phyloP scores from a whole-genome alignment of 2,888 invertebrate species.

The Hoplodrina ambigua region DNA sequence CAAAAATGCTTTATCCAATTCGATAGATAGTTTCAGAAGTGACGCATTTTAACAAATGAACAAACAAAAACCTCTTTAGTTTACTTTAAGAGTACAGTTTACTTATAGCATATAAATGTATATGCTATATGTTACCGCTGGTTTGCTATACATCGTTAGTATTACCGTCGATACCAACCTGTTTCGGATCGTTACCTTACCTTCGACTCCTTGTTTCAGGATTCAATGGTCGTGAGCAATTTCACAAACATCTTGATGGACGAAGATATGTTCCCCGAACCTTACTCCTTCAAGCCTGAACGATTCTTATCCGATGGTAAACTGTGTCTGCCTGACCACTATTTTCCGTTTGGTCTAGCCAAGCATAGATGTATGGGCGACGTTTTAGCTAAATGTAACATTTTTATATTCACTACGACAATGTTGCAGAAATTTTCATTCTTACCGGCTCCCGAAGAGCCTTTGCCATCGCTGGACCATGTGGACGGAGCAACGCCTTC shows the following conservation, averaged over 20 bases:
- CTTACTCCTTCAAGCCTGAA: conserved; percentile 93
- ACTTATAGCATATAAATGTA: too few relatives aligned
- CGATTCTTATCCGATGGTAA: conserved; percentile 92
- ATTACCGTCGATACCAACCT: background rate
- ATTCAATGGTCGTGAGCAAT: conserved; percentile 95
- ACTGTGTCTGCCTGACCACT: conserved; percentile 92
- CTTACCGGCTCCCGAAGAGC: conserved; percentile 91
- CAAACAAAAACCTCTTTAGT: too few relatives aligned
- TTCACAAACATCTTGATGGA: conserved; percentile 93
- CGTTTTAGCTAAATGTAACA: conserved; percentile 93
- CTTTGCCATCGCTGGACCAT: conserved; percentile 92
- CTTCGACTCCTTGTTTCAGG: conserved; percentile 82
- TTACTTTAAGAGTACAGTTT: too few relatives aligned
- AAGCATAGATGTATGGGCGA: conserved; percentile 96
- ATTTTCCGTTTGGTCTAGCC: conserved; percentile 94
- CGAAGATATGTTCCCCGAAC: conserved; percentile 92
- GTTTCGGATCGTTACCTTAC: background rate
- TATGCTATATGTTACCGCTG: too few relatives aligned
- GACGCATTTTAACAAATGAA: too few relatives aligned
- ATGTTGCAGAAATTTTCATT: conserved; percentile 94
- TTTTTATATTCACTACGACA: conserved; percentile 94
- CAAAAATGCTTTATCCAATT: too few relatives aligned
- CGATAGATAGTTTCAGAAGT: too few relatives aligned
- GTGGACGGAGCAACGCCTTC: conserved; percentile 95
- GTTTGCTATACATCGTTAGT: too few relatives aligned